These are phyloP conservation scores for Aviceda subcristata DNA, from an alignment of 2,113 vertebrate species.

Conservation along the genomic window DNA sequence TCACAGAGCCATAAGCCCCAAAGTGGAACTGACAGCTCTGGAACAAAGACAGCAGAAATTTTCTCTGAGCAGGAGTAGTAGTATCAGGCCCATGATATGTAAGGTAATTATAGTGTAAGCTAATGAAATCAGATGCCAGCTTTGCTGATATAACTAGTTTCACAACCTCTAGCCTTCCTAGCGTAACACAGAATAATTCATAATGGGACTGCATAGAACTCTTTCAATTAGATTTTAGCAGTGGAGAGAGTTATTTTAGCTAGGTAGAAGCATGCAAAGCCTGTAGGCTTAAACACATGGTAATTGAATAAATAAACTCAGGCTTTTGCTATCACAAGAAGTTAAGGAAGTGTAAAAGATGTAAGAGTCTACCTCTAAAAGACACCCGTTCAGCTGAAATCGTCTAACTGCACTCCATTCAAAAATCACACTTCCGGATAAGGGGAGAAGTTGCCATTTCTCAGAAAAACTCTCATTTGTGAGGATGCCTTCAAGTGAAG, in stretches of 20 bases:
- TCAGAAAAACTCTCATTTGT: neutral
- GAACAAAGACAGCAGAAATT: neutral
- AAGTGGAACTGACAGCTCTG: neutral
- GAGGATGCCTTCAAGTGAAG: constrained; percentile 5
- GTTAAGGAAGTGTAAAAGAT: constrained; percentile 31
- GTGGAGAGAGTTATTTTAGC: constrained; percentile 54
- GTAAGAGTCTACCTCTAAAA: neutral
- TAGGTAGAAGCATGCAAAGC: constrained; percentile 41
- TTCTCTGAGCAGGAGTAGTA: neutral
- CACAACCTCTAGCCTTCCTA: constrained; percentile 56
- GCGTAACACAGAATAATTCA: constrained; percentile 70
- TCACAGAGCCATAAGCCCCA: neutral
- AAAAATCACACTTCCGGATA: neutral
- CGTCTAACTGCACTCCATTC: neutral
- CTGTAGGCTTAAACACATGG: constrained; percentile 29
- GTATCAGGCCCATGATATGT: neutral
- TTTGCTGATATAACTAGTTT: constrained; percentile 63
- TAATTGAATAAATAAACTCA: constrained; percentile 51
- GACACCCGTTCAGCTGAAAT: neutral
- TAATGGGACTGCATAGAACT: constrained; percentile 60
- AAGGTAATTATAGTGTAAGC: constrained; percentile 45
- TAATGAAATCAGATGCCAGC: constrained; percentile 60
- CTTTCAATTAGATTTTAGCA: constrained; percentile 70
- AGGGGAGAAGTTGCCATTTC: neutral
- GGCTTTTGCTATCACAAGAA: constrained; percentile 29